A percentile compares a stretch with the other conserved stretches of the same genome.
Conservation (phyloP, 2,797 vertebrate genomes). For the Myotis vivesi region DNA sequence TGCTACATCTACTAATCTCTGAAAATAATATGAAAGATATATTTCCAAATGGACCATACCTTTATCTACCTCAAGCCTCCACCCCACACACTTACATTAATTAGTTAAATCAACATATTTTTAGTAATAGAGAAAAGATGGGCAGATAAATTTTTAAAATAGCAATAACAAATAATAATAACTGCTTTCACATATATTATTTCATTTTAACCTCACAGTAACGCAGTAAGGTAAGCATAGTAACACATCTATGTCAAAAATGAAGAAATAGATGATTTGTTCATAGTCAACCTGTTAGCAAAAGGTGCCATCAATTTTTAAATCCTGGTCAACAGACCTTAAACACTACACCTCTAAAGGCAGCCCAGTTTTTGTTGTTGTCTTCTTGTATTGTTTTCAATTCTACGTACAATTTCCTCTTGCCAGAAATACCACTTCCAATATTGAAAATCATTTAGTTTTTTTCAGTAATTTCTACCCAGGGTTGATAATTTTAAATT, state of each 20-base stretch:
- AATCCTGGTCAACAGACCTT: neutral
- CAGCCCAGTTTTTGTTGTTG: neutral
- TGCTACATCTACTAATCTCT: neutral
- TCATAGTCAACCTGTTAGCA: neutral
- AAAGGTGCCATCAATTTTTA: neutral
- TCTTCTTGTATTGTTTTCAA: neutral
- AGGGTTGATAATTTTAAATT: neutral
- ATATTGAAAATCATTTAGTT: neutral
- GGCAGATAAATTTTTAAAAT: neutral
- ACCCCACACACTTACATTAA: neutral
- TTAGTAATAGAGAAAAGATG: neutral
- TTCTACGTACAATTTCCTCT: neutral
- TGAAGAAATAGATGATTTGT: neutral
- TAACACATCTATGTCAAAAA: neutral
- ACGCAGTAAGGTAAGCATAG: neutral
- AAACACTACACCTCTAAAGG: neutral
- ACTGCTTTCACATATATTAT: neutral
- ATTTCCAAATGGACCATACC: neutral
- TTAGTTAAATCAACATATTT: constrained; percentile 11
- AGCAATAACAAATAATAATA: neutral
- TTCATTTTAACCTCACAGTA: constrained; percentile 5
- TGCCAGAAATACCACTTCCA: neutral
- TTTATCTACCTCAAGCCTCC: accelerated
- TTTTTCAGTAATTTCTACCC: neutral
- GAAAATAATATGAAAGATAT: neutral